A percentile compares a stretch with the other conserved stretches of the same genome.
phyloP scores from a whole-genome alignment of 2,113 vertebrate genomes.

The Rhinopomastus cyanomelas region DNA sequence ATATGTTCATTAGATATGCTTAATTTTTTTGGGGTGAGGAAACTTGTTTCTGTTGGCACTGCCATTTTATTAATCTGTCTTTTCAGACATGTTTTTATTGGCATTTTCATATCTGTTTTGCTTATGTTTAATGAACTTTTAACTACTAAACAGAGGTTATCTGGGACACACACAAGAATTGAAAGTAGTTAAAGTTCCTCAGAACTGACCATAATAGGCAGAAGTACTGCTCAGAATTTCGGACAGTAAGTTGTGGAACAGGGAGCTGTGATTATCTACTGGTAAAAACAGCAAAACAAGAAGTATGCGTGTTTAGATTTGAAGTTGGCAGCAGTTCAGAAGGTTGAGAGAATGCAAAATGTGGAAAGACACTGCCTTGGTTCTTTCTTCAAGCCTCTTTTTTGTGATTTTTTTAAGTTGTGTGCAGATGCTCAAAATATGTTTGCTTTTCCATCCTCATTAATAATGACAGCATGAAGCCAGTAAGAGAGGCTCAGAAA shows the following conservation, averaged over 20 bases:
- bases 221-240: constrained; percentile 51
- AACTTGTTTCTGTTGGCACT: constrained; percentile 27
- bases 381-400: background rate
- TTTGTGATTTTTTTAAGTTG: background rate
- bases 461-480: background rate
- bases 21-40: constrained; percentile 51
- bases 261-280: constrained; percentile 47
- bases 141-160: constrained; percentile 34
- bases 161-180: background rate
- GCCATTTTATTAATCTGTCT: constrained; percentile 2
- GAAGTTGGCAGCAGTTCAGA: constrained; percentile 26
- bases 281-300: constrained; percentile 48
- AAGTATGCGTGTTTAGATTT: constrained; percentile 26
- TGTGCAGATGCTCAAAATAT: background rate
- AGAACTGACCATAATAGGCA: constrained; percentile 42
- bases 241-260: constrained; percentile 28
- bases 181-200: constrained; percentile 34
- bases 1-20: background rate
- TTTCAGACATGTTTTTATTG: constrained; percentile 59
- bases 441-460: background rate
- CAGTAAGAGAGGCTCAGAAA: background rate
- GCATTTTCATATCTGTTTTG: constrained; percentile 27
- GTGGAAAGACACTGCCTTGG: constrained; percentile 29
- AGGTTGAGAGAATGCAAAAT: constrained; percentile 5
- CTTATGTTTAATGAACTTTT: constrained; percentile 43